phyloP scores from a whole-genome alignment of 2,113 vertebrate species.

The Microcebus jonahi region DNA sequence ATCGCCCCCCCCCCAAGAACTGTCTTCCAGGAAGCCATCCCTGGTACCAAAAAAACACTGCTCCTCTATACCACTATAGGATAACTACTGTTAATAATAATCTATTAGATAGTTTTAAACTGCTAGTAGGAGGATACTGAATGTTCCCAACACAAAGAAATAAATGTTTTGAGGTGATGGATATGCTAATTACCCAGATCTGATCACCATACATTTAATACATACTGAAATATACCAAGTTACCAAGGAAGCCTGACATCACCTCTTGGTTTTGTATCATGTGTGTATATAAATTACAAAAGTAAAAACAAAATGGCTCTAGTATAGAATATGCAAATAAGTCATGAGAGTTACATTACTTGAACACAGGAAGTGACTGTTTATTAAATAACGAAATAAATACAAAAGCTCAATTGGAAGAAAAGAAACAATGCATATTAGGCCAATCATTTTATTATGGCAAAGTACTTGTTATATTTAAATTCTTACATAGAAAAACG shows the following conservation, averaged over 20 bases:
- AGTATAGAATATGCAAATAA: background rate
- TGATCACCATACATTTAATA: too few relatives aligned
- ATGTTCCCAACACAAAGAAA: too few relatives aligned
- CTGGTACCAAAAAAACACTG: too few relatives aligned
- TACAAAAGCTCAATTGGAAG: background rate
- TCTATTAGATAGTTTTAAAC: too few relatives aligned
- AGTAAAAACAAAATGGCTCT: background rate
- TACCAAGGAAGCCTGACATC: background rate
- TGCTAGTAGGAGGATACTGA: too few relatives aligned
- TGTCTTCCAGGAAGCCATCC: too few relatives aligned
- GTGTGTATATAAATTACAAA: background rate
- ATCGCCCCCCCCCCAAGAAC: too few relatives aligned
- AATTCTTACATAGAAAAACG: background rate
- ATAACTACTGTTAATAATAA: too few relatives aligned
- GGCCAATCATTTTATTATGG: background rate
- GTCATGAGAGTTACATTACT: background rate
- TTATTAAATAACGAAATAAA: conserved; percentile 32
- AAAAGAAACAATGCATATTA: background rate
- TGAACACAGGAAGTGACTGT: background rate
- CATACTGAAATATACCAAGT: background rate
- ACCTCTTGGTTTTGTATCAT: background rate
- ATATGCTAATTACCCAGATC: too few relatives aligned
- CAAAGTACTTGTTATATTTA: background rate
- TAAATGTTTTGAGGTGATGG: too few relatives aligned
- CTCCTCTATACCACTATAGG: too few relatives aligned